A percentile compares a stretch with the other conserved stretches of the same genome.
Evolutionary conservation across 2,888 invertebrate genomes (phyloP).

Genomic region (Merodon equestris): DNA sequence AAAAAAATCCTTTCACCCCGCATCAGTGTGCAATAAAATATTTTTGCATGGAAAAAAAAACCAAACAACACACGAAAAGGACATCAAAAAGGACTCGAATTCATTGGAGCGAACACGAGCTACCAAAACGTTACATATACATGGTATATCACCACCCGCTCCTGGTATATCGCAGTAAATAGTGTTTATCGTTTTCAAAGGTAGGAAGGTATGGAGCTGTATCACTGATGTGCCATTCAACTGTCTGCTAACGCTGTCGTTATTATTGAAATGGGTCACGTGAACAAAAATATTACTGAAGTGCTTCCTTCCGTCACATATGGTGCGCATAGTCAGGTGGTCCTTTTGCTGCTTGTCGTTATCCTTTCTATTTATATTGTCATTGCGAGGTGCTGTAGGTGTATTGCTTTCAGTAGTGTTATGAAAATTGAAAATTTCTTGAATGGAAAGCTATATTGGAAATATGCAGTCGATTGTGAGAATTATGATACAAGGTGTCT

Average conservation of each 20-base stretch:
- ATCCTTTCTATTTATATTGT: background rate
- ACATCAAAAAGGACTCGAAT: constrained; percentile 13
- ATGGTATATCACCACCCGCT: too few relatives aligned
- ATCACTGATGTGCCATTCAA: constrained; percentile 42
- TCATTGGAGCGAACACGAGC: background rate
- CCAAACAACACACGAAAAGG: constrained; percentile 15
- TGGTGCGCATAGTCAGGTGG: constrained; percentile 38
- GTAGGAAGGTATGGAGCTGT: constrained; percentile 11
- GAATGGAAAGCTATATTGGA: constrained; percentile 60
- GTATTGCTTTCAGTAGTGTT: constrained; percentile 43
- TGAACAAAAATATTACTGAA: constrained; percentile 66
- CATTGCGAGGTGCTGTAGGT: background rate
- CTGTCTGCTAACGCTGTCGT: constrained; percentile 35
- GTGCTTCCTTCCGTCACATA: constrained; percentile 66
- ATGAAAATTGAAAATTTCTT: constrained; percentile 38
- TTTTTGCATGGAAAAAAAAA: constrained; percentile 31
- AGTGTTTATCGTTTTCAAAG: constrained; percentile 57
- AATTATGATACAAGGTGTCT: constrained; percentile 44
- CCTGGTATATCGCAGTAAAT: constrained; percentile 51
- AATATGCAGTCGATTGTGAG: constrained; percentile 63
- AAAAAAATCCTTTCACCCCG: constrained; percentile 31
- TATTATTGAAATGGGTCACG: constrained; percentile 66
- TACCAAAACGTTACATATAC: too few relatives aligned
- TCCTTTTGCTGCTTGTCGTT: background rate
- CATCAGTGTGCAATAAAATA: constrained; percentile 30